phyloP scores from a whole-genome alignment of 2,888 invertebrate species.

The Ectemnius continuus region DNA sequence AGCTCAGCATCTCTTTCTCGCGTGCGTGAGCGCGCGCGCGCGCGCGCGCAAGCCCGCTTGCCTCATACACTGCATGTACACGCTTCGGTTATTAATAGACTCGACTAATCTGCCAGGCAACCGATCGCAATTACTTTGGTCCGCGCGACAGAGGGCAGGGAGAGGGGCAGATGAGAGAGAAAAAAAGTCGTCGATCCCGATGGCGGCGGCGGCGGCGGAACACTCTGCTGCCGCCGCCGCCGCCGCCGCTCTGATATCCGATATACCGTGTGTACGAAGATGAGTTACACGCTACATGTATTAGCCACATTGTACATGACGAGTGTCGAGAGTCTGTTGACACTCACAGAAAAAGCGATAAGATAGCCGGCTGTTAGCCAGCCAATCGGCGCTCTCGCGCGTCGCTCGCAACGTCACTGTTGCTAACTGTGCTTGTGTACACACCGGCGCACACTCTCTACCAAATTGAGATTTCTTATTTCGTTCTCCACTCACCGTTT shows the following conservation, averaged over 20 bases:
- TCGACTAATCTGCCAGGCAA: neutral
- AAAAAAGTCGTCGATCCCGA: too few species aligned
- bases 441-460: conserved; percentile 10
- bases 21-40: too few species aligned
- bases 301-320: conserved; percentile 35
- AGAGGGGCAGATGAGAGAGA: neutral
- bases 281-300: conserved; percentile 22
- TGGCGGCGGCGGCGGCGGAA: too few species aligned
- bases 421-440: conserved; percentile 55
- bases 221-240: too few species aligned
- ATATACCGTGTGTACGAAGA: conserved; percentile 3
- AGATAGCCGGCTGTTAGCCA: conserved; percentile 62
- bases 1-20: too few species aligned
- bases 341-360: conserved; percentile 62
- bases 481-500: neutral
- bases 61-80: neutral
- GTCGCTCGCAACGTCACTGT: conserved; percentile 51
- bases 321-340: conserved; percentile 58
- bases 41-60: too few species aligned
- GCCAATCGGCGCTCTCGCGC: conserved; percentile 61
- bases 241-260: conserved; percentile 6
- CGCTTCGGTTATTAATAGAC: conserved; percentile 5
- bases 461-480: conserved; percentile 34
- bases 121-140: conserved; percentile 3
- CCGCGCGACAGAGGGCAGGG: neutral